Evolutionary conservation across 2,797 vertebrate species (phyloP).

Genomic region (Craterocephalus amniculus): DNA sequence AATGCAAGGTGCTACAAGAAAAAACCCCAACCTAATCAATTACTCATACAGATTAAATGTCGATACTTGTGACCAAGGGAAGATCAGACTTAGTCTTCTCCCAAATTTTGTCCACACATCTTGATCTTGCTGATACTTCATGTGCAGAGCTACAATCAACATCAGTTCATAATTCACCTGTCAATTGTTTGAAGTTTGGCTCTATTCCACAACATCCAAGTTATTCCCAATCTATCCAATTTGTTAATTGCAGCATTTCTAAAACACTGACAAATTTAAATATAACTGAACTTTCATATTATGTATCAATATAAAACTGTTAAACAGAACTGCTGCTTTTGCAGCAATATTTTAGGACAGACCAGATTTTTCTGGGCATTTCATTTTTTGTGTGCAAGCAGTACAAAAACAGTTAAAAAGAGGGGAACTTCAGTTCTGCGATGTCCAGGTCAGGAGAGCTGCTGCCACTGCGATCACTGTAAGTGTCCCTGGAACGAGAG

Average conservation of each 20-base stretch:
- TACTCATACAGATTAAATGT: not conserved
- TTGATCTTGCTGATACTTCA: not conserved
- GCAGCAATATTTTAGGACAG: not conserved
- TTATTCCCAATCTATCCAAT: not conserved
- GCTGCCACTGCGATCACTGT: conserved; percentile 90
- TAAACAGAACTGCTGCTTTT: conserved; percentile 2
- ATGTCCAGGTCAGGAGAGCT: conserved; percentile 92
- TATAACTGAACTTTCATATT: no score
- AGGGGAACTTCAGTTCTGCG: conserved; percentile 88
- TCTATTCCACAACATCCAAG: not conserved
- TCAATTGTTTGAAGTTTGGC: not conserved
- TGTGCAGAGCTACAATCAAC: not conserved
- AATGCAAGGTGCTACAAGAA: not conserved
- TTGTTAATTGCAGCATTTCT: conserved; percentile 13
- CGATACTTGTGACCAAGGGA: not conserved
- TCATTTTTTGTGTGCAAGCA: not conserved
- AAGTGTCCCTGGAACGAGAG: conserved; percentile 88
- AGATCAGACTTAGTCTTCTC: not conserved
- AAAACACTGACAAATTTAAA: not conserved
- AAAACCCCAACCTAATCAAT: not conserved
- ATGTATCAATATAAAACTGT: not conserved
- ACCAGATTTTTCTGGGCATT: not conserved
- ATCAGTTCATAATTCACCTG: not conserved
- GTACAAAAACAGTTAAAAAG: conserved; percentile 44
- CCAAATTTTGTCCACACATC: not conserved